Evolutionary conservation across 2,888 invertebrate genomes (phyloP).

Genomic region (Cephalotes varians): DNA sequence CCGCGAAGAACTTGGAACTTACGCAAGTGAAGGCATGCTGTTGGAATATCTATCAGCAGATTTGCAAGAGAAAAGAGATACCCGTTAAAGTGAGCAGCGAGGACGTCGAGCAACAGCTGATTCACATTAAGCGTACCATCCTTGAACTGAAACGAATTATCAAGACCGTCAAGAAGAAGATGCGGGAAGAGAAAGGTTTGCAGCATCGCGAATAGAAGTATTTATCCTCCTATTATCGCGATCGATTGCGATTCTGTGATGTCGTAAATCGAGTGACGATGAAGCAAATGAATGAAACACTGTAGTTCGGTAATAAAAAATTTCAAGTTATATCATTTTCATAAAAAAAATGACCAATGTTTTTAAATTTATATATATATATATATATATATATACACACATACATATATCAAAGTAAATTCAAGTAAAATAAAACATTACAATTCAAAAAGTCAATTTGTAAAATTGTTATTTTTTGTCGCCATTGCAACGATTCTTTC

Average conservation of each 20-base stretch:
- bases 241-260: not conserved
- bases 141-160: slow-evolving; percentile 85
- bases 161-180: slow-evolving; percentile 70
- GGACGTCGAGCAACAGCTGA: slow-evolving; percentile 88
- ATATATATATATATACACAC: not conserved
- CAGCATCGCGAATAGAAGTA: slow-evolving; percentile 1
- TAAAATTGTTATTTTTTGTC: not conserved
- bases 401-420: not conserved
- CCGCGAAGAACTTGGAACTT: slow-evolving; percentile 87
- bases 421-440: slow-evolving; percentile 6
- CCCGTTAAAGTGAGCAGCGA: slow-evolving; percentile 83
- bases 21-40: slow-evolving; percentile 87
- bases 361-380: not conserved
- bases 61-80: slow-evolving; percentile 88
- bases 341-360: not conserved
- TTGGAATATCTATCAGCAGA: slow-evolving; percentile 89
- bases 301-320: not conserved
- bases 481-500: not conserved
- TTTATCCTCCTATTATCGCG: not conserved
- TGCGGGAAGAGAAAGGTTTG: slow-evolving; percentile 80
- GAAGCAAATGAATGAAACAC: slow-evolving; percentile 7
- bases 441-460: not conserved
- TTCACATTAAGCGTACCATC: slow-evolving; percentile 88
- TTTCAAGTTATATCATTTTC: not conserved
- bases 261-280: not conserved